Conservation (phyloP, 2,888 invertebrate species). For the Tenthredo distinguenda region DNA sequence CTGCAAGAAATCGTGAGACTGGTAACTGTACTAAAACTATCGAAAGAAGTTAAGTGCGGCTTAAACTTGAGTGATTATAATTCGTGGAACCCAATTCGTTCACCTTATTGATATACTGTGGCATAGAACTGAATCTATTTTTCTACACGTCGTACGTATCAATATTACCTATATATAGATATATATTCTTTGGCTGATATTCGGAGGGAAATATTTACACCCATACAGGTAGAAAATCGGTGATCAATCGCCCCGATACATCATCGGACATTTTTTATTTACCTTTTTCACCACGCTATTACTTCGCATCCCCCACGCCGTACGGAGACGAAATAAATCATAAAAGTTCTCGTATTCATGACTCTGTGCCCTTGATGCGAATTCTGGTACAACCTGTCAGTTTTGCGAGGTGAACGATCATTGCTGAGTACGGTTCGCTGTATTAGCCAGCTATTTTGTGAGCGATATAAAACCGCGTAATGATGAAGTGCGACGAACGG, state of each 20-base stretch:
- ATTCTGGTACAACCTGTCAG: background rate
- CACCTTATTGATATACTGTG: background rate
- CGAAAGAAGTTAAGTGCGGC: background rate
- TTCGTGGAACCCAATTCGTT: background rate
- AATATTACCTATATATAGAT: background rate
- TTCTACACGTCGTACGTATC: slow-evolving; percentile 10
- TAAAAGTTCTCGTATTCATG: slow-evolving; percentile 12
- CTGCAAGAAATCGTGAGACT: slow-evolving; percentile 3
- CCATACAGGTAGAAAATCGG: background rate
- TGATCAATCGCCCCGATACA: slow-evolving; percentile 34
- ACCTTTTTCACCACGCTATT: background rate
- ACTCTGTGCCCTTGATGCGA: slow-evolving; percentile 9
- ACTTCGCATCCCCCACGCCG: background rate
- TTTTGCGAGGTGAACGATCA: background rate
- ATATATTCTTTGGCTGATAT: background rate
- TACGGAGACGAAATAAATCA: slow-evolving; percentile 15
- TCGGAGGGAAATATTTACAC: background rate
- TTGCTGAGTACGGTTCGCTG: slow-evolving; percentile 4
- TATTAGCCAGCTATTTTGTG: background rate
- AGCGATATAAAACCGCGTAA: slow-evolving; percentile 59
- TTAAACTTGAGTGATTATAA: background rate
- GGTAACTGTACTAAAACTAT: background rate
- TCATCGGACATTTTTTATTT: slow-evolving; percentile 22
- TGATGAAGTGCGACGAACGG: slow-evolving; percentile 76
- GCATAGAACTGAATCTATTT: background rate